Evolutionary conservation across 1,140 invertebrate species (phyloP), one percentile per base, ranked within the genome.

Genomic region (Euwallacea fornicatus): DNA sequence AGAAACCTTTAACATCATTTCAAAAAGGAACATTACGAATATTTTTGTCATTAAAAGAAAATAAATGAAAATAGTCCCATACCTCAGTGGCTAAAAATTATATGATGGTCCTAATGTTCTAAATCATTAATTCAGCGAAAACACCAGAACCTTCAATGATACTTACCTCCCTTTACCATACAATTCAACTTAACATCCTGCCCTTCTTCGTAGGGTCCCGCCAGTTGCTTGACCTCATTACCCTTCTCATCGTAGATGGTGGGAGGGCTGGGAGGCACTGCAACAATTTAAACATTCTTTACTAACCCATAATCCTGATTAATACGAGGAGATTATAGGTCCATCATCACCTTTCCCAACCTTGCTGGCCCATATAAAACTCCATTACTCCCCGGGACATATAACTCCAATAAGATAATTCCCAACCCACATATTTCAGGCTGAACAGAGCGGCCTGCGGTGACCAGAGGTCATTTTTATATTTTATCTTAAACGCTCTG

Each of bases 201-300:
- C 15, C 91, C 93, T 83, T 95, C 93, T 77, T 89, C 88, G 82
- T 94, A 96, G 56, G 94, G 93, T 58, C 93, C 93, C 43, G 93
- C 91, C 9, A 88, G 83, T 7, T 84, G 85, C 69, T 84, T 81
- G 65, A 95, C 87, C 77, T 89, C 86, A 75, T 88, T 86, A 54
- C 90, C 91, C 66, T 87, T 85, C 73, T 93, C 91, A 79, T 93
- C 91, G 75, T 91, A 87, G 76, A 96, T 93, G 69, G 87, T 89
- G 42, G 93, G 93, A 76, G 89, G 89, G 72, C 88, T 87, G 0
- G 93, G 93, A 44, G 93, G 91, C 71, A 94, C 93, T 96, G 87
- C 15, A 88, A 88, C 71, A 50, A 50, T 13, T 50, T 15, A 56
- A 56, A 56, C 16, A 6, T 4, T 10, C 54, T 56, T 56, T 56